Evolutionary conservation across 2,888 invertebrate species (phyloP), one percentile per base, ranked within the genome.

Genomic region (Congeria kusceri): DNA sequence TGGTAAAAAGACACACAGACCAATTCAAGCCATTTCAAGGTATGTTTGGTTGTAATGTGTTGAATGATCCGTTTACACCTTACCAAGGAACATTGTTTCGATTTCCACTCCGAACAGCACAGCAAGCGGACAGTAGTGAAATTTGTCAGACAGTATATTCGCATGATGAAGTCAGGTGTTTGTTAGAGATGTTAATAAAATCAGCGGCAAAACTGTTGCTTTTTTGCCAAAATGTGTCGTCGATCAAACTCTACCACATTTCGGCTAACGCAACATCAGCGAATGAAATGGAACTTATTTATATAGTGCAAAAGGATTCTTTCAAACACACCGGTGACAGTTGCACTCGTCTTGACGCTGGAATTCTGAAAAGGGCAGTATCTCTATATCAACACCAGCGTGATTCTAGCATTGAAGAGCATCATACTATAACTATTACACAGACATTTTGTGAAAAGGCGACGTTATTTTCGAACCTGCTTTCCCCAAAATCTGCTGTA

Each of bases 211-310:
- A 86, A 32, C 68, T 92, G 23, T 76, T 92, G 25, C 80, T 92
- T 20, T 92, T 92, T 80, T 90, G 91, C 7, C 92, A 92, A 69
- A 90, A 90, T 79, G 89, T 92, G n/a, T 53, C 75, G 28, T 73
- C 68, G 56, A 72, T 92, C 20, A 74, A 85, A 68, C 73, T 90
- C 13, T 90, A 86, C 73, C 90, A 91, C 76, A 69, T 91, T 29
- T 25, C 63, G 32, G 27, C 49, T n/a, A 49, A 66, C 29, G 58
- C 53, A 4, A 11, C 20, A 15, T 5, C 7, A 32, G 2, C 49
- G 29, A 32, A 29, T 13, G 20, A 28, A 13, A 28, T 29, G 5
- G 5, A 15, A 1, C n/a, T 29, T n/a, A 13, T 65, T 20, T 32
- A 32, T 32, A 32, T 32, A 11, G 32, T 32, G 11, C 32, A 32